Base-by-base conservation (phyloP, 2,797 vertebrate genomes). In the Valencia hispanica region DNA sequence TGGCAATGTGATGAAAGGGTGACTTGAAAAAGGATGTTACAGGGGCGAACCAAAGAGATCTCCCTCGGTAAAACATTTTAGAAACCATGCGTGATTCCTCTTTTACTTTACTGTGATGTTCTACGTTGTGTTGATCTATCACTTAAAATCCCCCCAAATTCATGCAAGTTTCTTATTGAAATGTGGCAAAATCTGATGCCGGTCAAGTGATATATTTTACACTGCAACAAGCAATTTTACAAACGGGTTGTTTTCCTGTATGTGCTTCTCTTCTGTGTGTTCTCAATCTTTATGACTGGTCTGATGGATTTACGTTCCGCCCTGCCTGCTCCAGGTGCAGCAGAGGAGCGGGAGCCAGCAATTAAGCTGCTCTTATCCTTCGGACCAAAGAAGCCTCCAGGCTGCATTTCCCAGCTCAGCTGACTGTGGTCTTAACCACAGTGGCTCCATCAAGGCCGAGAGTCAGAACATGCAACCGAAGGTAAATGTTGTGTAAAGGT, bases 311-410 rank as follows among this genome's bases (percentile, higher is more conserved):
- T 17, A 22, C 8, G 5, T 36, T 41, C 10, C 41, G 51, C 20
- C 50, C 0, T 18, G 25, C 51, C 43, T 0, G 4, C 34, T 61
- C 0, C 89, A 94, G 92, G 87, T 95, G 72, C 93, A 95, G 75
- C 93, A 94, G 88, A 95, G 94, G 87, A 81, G 57, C 5, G 39
- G 86, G 0, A 79, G 77, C 57, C 93, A 85, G 74, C 76, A 88
- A 0, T 51, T 82, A 70, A 93, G 78, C 90, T 90, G 93, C 2
- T 88, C 94, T 43, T 96, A 94, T 53, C 86, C 93, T 3, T 74
- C 94, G 0, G 94, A 95, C 85, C 95, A 94, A 75, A 92, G 93
- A 88, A 88, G 82, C 75, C 85, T 95, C 73, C 95, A 94, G 76
- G 84, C 92, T 3, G 41, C 92, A 18, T 97, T 95, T 80, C 79